phyloP scores from a whole-genome alignment of 92 coral and sea anemone species.

The Blastomussa wellsi region DNA sequence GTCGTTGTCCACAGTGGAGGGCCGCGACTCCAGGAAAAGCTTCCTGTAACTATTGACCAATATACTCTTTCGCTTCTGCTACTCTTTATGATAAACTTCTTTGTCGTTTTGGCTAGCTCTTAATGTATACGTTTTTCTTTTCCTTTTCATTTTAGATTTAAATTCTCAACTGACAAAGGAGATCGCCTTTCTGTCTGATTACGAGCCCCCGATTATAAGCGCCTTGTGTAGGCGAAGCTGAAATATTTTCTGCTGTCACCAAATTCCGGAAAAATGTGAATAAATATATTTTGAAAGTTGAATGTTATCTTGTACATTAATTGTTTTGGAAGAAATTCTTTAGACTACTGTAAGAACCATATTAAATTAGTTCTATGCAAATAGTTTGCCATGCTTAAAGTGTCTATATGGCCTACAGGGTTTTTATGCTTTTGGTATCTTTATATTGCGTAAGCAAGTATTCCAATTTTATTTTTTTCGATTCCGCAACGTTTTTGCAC shows the following conservation, averaged over 20 bases:
- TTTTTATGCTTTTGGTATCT: too few species aligned
- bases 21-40: too few species aligned
- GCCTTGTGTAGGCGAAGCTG: slow-evolving; percentile 70
- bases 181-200: slow-evolving; percentile 76
- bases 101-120: not conserved
- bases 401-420: too few species aligned
- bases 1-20: too few species aligned
- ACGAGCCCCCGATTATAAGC: slow-evolving; percentile 75
- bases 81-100: not conserved
- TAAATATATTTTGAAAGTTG: slow-evolving; percentile 9
- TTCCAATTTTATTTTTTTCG: too few species aligned
- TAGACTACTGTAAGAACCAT: not conserved
- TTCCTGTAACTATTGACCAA: too few species aligned
- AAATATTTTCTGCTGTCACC: not conserved
- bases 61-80: not conserved
- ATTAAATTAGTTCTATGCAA: not conserved
- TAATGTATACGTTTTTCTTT: not conserved
- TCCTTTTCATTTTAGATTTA: slow-evolving; percentile 53
- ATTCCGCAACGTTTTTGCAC: too few species aligned
- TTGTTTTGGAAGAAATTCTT: not conserved
- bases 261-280: not conserved
- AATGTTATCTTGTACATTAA: not conserved
- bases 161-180: slow-evolving; percentile 69
- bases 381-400: not conserved
- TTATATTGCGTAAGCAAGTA: too few species aligned